Evolutionary conservation across 2,888 invertebrate genomes (phyloP), one percentile per base, ranked within the genome.

Genomic region (Eupithecia subumbrata): DNA sequence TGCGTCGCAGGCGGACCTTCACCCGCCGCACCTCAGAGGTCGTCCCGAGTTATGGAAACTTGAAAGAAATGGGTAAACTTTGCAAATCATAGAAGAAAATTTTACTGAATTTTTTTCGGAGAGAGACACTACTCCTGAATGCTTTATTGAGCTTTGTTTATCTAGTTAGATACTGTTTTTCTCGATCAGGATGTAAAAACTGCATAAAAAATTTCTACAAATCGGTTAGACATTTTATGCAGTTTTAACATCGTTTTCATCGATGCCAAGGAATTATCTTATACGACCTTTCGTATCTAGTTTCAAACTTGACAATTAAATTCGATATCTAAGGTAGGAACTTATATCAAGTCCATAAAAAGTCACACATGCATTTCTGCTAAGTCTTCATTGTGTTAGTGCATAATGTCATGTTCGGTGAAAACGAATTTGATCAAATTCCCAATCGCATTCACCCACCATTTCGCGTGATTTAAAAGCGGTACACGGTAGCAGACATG

Each of bases 381-480:
- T 12, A 43, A 43, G 43, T 12, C 43, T 4, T 14, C 43, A 43
- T n/a, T n/a, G n/a, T 7, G n/a, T 52, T 52, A n/a, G 52, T 52
- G 52, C 22, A 22, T 4, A 11, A 11, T 22, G 56, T 22, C n/a
- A 56, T 9, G 48, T 48, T 48, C 60, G 25, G 14, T 63, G 7
- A 30, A 63, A 8, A 22, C 40, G 43, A n/a, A 18, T n/a, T 22
- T 3, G 7, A 25, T 3, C 40, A 45, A 40, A 68, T 14, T 43
- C 7, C 43, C 25, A 40, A 45, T 68, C 0, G 22, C 18, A 43
- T 67, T 43, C 22, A 40, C 40, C 11, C 43, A 45, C 22, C 43
- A 68, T 68, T 68, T 22, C 43, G 43, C 43, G 68, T 45, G 68
- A 68, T 68, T 68, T 45, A 68, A 68, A 68, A 68, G 37, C 68